Evolutionary conservation across 2,888 invertebrate species (phyloP).

Genomic region (Coleophora flavipennella): DNA sequence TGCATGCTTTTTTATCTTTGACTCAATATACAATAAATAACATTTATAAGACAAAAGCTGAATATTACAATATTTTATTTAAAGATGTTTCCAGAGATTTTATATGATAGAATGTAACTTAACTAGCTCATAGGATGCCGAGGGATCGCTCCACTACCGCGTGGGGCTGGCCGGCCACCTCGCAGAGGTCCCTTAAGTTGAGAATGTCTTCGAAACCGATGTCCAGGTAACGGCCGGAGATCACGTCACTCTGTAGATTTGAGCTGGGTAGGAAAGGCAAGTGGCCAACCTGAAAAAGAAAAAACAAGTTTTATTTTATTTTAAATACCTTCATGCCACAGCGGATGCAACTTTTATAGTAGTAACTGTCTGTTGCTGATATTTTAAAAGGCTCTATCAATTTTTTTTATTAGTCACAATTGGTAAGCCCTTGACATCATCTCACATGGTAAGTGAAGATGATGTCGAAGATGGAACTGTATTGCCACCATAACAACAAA

Average conservation of each 20-base stretch:
- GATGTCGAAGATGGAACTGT: too few species aligned
- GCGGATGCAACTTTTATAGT: too few species aligned
- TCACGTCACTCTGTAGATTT: slow-evolving; percentile 79
- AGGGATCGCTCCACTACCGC: slow-evolving; percentile 83
- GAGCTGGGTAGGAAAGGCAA: slow-evolving; percentile 81
- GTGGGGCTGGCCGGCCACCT: slow-evolving; percentile 86
- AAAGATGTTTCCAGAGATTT: slow-evolving; percentile 11
- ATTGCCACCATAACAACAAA: too few species aligned
- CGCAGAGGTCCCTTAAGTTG: slow-evolving; percentile 79
- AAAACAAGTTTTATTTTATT: too few species aligned
- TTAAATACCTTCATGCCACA: too few species aligned
- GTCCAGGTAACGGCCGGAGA: slow-evolving; percentile 81
- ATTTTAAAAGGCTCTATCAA: too few species aligned
- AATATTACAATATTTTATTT: slow-evolving; percentile 1
- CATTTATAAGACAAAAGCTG: too few species aligned
- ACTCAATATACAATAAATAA: slow-evolving; percentile 10
- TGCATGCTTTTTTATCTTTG: too few species aligned
- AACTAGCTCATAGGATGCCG: slow-evolving; percentile 66
- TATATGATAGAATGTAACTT: slow-evolving; percentile 15
- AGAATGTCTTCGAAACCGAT: slow-evolving; percentile 86
- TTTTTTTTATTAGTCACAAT: too few species aligned
- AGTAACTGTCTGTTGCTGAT: too few species aligned
- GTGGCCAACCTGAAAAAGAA: slow-evolving; percentile 56
- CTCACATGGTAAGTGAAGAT: too few species aligned
- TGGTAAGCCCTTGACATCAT: too few species aligned